Percentiles rank a stretch among this genome's conserved stretches.
These are phyloP conservation scores for Psilopsiagon aymara DNA, from an alignment of 2,113 vertebrate genomes.

Conservation along the genomic window DNA sequence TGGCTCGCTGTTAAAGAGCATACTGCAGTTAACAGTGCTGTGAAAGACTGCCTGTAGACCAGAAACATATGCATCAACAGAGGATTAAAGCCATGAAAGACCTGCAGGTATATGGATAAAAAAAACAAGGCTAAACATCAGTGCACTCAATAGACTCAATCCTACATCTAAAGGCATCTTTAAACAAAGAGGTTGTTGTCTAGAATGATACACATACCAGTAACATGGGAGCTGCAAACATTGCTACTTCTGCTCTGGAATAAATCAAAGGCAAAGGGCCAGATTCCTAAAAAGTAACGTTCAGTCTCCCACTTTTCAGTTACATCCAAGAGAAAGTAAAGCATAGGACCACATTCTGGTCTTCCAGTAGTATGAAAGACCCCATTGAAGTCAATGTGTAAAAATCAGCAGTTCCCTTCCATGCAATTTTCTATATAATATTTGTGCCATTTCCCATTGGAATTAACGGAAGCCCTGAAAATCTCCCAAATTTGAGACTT, in stretches of 20 bases:
- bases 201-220: not conserved
- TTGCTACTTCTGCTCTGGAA: slow-evolving; percentile 46
- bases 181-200: slow-evolving; percentile 54
- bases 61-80: slow-evolving; percentile 35
- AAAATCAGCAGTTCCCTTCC: slow-evolving; percentile 10
- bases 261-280: slow-evolving; percentile 18
- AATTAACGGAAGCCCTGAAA: not conserved
- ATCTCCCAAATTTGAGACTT: not conserved
- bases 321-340: slow-evolving; percentile 40
- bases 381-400: slow-evolving; percentile 13
- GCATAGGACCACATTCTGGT: slow-evolving; percentile 21
- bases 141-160: not conserved
- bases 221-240: slow-evolving; percentile 15
- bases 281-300: slow-evolving; percentile 24
- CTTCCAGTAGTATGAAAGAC: slow-evolving; percentile 17
- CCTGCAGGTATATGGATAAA: slow-evolving; percentile 36
- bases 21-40: slow-evolving; percentile 34
- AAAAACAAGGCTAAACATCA: slow-evolving; percentile 17
- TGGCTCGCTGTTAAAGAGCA: slow-evolving; percentile 47
- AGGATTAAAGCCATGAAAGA: slow-evolving; percentile 41
- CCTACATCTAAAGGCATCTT: slow-evolving; percentile 45
- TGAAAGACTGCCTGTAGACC: slow-evolving; percentile 32
- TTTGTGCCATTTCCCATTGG: slow-evolving; percentile 2
- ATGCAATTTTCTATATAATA: slow-evolving; percentile 14
- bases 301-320: slow-evolving; percentile 41